Evolutionary conservation across 2,113 vertebrate genomes (phyloP).

Genomic region (Cynocephalus volans): DNA sequence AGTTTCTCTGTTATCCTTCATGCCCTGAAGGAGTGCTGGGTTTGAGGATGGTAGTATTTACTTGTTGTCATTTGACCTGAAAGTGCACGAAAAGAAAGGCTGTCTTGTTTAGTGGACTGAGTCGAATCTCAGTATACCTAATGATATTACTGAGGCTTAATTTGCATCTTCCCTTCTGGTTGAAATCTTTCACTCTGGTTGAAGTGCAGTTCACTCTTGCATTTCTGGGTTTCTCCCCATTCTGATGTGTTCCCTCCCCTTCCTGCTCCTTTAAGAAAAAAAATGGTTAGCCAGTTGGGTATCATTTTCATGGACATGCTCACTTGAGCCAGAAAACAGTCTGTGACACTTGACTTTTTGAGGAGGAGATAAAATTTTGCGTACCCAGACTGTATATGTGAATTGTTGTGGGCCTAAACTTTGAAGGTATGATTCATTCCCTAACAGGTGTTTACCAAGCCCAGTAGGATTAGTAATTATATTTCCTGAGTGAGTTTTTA

Average conservation of each 20-base stretch:
- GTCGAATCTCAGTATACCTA: neutral
- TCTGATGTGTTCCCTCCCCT: neutral
- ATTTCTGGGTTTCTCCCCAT: neutral
- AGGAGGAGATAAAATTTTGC: neutral
- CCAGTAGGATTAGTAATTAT: neutral
- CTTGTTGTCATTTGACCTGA: neutral
- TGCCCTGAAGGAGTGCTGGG: neutral
- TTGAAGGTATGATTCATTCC: neutral
- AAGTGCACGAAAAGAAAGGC: neutral
- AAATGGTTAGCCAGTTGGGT: neutral
- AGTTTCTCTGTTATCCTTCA: neutral
- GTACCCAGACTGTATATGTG: neutral
- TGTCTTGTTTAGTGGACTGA: neutral
- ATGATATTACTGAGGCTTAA: neutral
- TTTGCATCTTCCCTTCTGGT: neutral
- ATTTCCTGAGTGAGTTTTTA: constrained; percentile 31
- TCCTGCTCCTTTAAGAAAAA: neutral
- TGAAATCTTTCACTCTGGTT: neutral
- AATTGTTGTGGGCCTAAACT: neutral
- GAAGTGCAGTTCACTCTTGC: neutral
- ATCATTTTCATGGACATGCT: neutral
- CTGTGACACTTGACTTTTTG: neutral
- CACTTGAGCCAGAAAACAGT: neutral
- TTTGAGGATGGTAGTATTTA: neutral
- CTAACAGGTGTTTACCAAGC: neutral